Evolutionary conservation across 2,888 invertebrate species (phyloP).

Genomic region (Lithodes maja): DNA sequence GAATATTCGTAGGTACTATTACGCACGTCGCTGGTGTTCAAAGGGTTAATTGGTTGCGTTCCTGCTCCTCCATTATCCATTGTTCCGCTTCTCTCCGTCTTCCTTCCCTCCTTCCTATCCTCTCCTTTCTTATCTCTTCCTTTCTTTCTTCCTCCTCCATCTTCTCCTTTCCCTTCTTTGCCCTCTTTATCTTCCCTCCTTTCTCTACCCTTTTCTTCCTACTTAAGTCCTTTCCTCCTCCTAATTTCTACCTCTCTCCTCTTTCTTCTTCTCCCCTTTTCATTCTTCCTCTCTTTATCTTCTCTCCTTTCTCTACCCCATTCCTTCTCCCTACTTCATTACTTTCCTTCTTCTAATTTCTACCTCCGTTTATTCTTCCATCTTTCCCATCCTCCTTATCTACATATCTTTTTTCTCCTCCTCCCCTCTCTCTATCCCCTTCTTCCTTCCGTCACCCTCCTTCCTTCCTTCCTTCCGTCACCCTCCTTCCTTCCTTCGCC

Average conservation of each 20-base stretch:
- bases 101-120: not conserved
- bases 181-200: not conserved
- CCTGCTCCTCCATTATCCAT: not conserved
- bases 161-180: not conserved
- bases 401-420: slow-evolving; percentile 14
- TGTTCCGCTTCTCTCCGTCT: not conserved
- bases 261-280: not conserved
- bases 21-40: too few species aligned
- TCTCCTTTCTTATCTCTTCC: not conserved
- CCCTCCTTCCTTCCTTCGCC: too few species aligned
- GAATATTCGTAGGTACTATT: too few species aligned
- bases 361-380: slow-evolving; percentile 3
- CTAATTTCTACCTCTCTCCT: not conserved
- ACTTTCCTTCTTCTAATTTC: slow-evolving; percentile 16
- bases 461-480: too few species aligned
- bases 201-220: not conserved
- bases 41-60: not conserved
- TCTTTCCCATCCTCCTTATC: slow-evolving; percentile 15
- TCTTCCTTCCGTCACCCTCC: not conserved
- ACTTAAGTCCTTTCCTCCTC: not conserved
- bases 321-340: not conserved
- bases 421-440: not conserved
- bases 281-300: not conserved
- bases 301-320: not conserved
- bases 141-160: not conserved